A percentile compares a stretch with the other conserved stretches of the same genome.
phyloP scores from a whole-genome alignment of 2,888 invertebrate genomes.

The Phengaris arion region DNA sequence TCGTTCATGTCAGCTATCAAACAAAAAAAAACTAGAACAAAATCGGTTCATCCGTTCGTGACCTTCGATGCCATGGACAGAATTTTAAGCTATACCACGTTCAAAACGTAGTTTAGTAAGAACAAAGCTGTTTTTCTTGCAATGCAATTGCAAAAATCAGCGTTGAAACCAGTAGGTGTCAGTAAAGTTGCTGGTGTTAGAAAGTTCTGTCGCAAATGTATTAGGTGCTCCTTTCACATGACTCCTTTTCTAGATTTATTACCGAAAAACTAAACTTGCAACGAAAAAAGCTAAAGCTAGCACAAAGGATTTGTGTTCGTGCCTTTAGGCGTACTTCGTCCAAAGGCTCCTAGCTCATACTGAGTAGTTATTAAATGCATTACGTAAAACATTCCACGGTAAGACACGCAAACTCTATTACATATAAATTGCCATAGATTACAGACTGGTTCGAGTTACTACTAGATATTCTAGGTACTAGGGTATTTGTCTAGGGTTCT shows the following conservation, averaged over 20 bases:
- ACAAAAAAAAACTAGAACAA: too few species aligned
- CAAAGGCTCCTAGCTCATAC: background rate
- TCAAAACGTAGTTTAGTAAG: too few species aligned
- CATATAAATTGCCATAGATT: constrained; percentile 42
- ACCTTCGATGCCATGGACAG: too few species aligned
- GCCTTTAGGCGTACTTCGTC: background rate
- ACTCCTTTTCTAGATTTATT: background rate
- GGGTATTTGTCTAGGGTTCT: constrained; percentile 7
- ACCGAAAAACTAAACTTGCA: background rate
- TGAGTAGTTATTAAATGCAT: constrained; percentile 32
- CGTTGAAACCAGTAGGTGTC: too few species aligned
- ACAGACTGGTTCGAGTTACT: constrained; percentile 36
- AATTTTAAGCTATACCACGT: too few species aligned
- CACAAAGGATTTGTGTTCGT: background rate
- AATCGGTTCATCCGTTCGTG: too few species aligned
- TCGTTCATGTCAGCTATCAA: too few species aligned
- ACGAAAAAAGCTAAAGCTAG: background rate
- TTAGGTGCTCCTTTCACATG: too few species aligned
- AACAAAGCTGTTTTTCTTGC: too few species aligned
- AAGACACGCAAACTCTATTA: constrained; percentile 41
- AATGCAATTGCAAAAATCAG: too few species aligned
- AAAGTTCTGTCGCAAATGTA: too few species aligned
- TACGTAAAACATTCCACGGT: constrained; percentile 43
- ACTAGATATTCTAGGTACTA: constrained; percentile 10
- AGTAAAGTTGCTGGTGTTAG: too few species aligned